These are phyloP conservation scores for Cygnus olor DNA, from an alignment of 2,797 vertebrate species.

Conservation along the genomic window DNA sequence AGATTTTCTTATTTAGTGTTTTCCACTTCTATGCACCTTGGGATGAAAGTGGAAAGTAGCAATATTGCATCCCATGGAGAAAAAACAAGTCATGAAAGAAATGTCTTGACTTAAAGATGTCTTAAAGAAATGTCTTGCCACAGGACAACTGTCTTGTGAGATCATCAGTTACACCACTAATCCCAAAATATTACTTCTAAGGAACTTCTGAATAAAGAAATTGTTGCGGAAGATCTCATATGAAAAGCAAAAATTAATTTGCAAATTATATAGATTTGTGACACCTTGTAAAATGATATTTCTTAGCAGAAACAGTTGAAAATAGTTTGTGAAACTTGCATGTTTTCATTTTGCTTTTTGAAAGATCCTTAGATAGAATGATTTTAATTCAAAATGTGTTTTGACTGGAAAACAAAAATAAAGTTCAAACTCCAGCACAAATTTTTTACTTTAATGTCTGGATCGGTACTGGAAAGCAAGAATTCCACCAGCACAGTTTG, in stretches of 20 bases:
- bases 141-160: neutral
- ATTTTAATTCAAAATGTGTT: neutral
- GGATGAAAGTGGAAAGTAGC: neutral
- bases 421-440: neutral
- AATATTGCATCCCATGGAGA: fast-evolving
- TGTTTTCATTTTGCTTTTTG: neutral
- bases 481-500: neutral
- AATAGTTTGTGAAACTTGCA: neutral
- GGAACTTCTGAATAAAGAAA: neutral
- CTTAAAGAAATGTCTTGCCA: neutral
- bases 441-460: neutral
- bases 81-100: neutral
- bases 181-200: neutral
- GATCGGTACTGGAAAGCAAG: neutral
- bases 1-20: neutral
- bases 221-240: neutral
- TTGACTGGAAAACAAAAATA: neutral
- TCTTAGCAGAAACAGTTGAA: neutral
- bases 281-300: neutral
- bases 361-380: neutral
- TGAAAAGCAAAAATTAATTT: neutral
- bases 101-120: too few relatives aligned
- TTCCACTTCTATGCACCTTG: neutral
- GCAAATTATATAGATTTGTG: neutral
- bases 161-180: neutral